These are phyloP conservation scores for Aplysia californica DNA, from an alignment of 1,140 invertebrate genomes.

Conservation along the genomic window DNA sequence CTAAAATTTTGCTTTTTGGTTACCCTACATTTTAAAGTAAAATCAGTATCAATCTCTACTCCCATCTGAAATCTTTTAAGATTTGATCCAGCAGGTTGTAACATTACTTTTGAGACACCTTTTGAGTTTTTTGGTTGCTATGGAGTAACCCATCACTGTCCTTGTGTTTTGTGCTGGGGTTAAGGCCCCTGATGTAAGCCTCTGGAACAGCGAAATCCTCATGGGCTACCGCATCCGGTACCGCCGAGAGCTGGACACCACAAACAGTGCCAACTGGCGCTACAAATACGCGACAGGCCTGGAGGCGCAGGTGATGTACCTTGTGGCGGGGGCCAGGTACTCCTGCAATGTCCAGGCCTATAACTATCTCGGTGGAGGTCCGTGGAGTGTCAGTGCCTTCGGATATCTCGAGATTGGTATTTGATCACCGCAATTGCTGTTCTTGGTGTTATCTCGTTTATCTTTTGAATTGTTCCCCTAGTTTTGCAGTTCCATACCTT, in stretches of 20 bases:
- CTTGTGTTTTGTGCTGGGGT: no score
- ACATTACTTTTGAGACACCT: no score
- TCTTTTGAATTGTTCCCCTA: background rate
- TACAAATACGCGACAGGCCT: constrained; percentile 18
- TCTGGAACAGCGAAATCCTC: constrained; percentile 38
- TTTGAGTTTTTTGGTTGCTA: no score
- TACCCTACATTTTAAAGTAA: no score
- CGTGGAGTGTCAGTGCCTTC: constrained; percentile 26
- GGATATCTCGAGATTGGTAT: constrained; percentile 37
- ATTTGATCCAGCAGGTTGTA: no score
- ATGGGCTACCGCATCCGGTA: constrained; percentile 31
- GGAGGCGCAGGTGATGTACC: background rate
- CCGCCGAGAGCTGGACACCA: background rate
- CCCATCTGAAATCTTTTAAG: no score
- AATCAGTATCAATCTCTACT: no score
- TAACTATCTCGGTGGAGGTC: constrained; percentile 34
- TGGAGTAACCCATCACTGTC: no score
- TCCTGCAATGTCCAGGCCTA: constrained; percentile 31
- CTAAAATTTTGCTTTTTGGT: no score
- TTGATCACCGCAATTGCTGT: no score
- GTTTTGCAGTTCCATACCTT: no score
- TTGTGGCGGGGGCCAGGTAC: constrained; percentile 22
- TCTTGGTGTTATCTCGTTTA: no score
- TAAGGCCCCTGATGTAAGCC: constrained; percentile 25
- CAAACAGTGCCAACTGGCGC: constrained; percentile 9